A percentile compares a stretch with the other conserved stretches of the same genome.
phyloP scores from a whole-genome alignment of 1,140 invertebrate species.

The Plectus sambesii region DNA sequence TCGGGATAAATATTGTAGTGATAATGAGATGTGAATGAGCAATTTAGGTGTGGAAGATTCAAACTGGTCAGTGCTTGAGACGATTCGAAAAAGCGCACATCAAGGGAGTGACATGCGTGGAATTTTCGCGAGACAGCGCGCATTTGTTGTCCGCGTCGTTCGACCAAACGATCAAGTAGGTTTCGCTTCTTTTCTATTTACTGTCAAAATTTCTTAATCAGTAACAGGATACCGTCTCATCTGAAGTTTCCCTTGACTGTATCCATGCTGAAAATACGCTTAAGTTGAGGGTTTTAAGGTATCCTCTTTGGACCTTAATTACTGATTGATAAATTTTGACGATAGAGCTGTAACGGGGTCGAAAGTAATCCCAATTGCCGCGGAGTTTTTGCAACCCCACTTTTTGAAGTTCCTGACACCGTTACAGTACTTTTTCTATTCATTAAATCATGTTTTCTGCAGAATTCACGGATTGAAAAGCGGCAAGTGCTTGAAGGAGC shows the following conservation, averaged over 20 bases:
- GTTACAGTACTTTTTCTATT: slow-evolving; percentile 29
- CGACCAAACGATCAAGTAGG: slow-evolving; percentile 74
- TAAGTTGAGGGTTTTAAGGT: no score
- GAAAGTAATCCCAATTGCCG: slow-evolving; percentile 5
- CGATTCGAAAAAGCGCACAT: slow-evolving; percentile 88
- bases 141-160: slow-evolving; percentile 91
- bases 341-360: not conserved
- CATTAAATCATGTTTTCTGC: slow-evolving; percentile 19
- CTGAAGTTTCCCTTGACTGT: no score
- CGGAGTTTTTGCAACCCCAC: not conserved
- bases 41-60: slow-evolving; percentile 85
- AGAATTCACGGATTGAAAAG: slow-evolving; percentile 96
- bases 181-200: not conserved
- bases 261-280: no score
- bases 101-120: slow-evolving; percentile 90
- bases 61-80: slow-evolving; percentile 82
- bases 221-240: no score
- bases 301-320: no score
- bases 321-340: not conserved
- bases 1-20: no score
- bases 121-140: slow-evolving; percentile 91
- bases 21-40: not conserved
- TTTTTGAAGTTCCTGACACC: no score
- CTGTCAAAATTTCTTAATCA: no score
- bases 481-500: slow-evolving; percentile 94